Conservation (phyloP, 1,140 invertebrate species). For the Ridgeia piscesae region DNA sequence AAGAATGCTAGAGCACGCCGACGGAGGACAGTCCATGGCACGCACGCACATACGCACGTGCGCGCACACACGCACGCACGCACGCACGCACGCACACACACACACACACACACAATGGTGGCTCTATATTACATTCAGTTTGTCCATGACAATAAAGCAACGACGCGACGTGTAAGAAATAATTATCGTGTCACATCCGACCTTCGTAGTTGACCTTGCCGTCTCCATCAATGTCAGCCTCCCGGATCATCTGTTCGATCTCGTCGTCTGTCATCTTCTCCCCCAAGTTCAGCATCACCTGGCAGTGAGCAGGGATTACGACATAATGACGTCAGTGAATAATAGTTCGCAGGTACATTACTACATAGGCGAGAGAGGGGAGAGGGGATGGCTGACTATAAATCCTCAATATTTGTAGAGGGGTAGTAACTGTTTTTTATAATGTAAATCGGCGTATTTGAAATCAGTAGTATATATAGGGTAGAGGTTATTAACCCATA, state of each 20-base stretch:
- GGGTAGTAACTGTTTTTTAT: too few species aligned
- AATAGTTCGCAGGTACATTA: too few species aligned
- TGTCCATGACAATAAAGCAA: neutral
- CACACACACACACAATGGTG: neutral
- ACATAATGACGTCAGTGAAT: slow-evolving; percentile 62
- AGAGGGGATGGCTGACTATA: too few species aligned
- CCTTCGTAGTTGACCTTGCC: slow-evolving; percentile 29
- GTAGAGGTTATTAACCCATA: too few species aligned
- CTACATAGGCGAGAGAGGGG: too few species aligned
- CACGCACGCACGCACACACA: neutral
- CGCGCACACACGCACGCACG: neutral
- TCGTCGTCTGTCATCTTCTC: slow-evolving; percentile 98
- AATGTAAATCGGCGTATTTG: too few species aligned
- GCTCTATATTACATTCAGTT: neutral
- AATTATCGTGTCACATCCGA: neutral
- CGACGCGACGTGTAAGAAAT: neutral
- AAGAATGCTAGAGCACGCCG: neutral
- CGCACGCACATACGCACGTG: neutral
- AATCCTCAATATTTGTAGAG: too few species aligned
- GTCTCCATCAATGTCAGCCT: slow-evolving; percentile 91
- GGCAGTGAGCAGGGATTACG: slow-evolving; percentile 76
- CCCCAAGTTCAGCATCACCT: slow-evolving; percentile 74
- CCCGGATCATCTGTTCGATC: slow-evolving; percentile 96
- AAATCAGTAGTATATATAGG: too few species aligned
- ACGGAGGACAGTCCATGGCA: neutral